A percentile compares a stretch with the other conserved stretches of the same genome.
phyloP scores from a whole-genome alignment of 2,113 vertebrate genomes.

The Coregonus clupeaformis region DNA sequence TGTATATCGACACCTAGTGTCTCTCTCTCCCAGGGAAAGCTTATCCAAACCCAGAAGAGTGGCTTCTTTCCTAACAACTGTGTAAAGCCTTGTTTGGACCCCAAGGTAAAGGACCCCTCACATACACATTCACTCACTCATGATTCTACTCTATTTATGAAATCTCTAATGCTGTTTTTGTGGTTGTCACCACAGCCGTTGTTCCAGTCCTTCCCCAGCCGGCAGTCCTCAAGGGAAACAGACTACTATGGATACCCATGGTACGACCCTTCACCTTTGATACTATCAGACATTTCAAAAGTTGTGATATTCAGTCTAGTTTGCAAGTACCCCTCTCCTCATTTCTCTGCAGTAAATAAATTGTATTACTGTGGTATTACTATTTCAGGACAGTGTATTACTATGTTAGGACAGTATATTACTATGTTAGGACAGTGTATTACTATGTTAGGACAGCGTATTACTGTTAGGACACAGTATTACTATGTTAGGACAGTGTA shows the following conservation, averaged over 20 bases:
- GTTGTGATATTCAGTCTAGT: not conserved
- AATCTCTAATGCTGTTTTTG: not conserved
- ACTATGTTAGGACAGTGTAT: too few relatives aligned
- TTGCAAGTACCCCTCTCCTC: too few relatives aligned
- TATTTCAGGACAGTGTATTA: too few relatives aligned
- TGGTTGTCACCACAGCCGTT: not conserved
- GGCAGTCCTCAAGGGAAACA: slow-evolving; percentile 83
- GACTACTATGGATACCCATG: slow-evolving; percentile 91
- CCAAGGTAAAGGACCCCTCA: slow-evolving; percentile 71
- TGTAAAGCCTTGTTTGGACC: slow-evolving; percentile 92
- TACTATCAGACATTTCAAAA: not conserved
- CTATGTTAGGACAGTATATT: too few relatives aligned
- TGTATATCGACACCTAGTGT: not conserved
- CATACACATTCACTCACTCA: not conserved
- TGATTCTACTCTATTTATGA: slow-evolving; percentile 6
- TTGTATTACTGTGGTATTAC: too few relatives aligned
- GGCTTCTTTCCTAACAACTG: slow-evolving; percentile 92
- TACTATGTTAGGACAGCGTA: too few relatives aligned
- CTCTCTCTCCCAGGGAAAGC: slow-evolving; percentile 77
- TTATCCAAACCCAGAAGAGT: slow-evolving; percentile 85
- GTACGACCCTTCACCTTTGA: slow-evolving; percentile 68
- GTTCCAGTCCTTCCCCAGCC: slow-evolving; percentile 75
- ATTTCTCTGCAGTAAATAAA: not conserved
- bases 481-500: too few relatives aligned
- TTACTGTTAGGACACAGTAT: too few relatives aligned